These are phyloP conservation scores for Dendroctonus valens DNA, from an alignment of 1,140 invertebrate genomes.

Conservation along the genomic window DNA sequence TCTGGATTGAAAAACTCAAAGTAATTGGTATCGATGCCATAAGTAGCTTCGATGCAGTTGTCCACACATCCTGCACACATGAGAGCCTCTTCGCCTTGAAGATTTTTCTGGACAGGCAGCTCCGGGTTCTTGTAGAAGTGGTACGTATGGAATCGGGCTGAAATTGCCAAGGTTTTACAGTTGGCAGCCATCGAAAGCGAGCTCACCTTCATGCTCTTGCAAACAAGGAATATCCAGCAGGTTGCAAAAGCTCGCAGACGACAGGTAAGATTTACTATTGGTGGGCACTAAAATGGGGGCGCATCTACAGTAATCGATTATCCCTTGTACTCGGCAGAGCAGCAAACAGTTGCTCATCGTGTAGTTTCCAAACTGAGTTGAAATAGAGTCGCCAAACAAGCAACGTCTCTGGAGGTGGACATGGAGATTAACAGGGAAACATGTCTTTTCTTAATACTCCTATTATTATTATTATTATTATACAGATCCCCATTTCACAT, in stretches of 20 bases:
- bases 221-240: constrained; percentile 52
- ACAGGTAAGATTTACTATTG: constrained; percentile 16
- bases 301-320: constrained; percentile 56
- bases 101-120: not conserved
- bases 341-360: constrained; percentile 60
- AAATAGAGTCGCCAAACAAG: constrained; percentile 54
- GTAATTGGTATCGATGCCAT: constrained; percentile 10
- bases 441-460: not conserved
- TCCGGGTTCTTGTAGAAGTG: not conserved
- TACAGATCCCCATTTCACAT: too few species aligned
- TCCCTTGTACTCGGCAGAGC: constrained; percentile 53
- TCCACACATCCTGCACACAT: not conserved
- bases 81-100: constrained; percentile 1
- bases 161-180: not conserved
- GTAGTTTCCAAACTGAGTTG: constrained; percentile 50
- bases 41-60: constrained; percentile 9
- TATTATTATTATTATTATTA: too few species aligned
- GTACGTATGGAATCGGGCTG: too few species aligned
- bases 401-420: constrained; percentile 61
- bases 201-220: constrained; percentile 48
- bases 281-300: constrained; percentile 52
- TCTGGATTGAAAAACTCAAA: not conserved
- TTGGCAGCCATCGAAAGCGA: not conserved
- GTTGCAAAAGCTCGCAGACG: constrained; percentile 43
- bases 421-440: too few species aligned